Evolutionary conservation across 2,888 invertebrate genomes (phyloP), one percentile per base, ranked within the genome.

Genomic region (Priocnemis perturbator): DNA sequence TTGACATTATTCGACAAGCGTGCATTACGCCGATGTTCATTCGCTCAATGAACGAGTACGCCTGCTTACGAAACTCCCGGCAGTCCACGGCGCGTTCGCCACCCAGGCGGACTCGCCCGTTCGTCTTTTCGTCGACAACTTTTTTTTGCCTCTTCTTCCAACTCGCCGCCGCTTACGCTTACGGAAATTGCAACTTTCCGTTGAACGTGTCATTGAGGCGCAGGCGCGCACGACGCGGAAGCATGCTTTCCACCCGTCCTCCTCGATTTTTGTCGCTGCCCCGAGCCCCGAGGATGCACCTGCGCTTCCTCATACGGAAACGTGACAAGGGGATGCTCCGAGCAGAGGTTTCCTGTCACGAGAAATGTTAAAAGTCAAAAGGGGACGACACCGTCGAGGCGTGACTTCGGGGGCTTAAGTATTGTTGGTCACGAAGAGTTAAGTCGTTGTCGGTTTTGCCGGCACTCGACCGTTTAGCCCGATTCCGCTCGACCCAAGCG

Each of bases 1-100:
- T 87, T 88, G 87, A 86, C 86, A 86, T 86, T 87, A 86, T 87
- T 83, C 78, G 81, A 74, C 71, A 76, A 77, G 77, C 79, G 78
- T 80, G 77, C 79, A 73, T 81, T 82, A 82, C 37, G 11, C 71
- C 77, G 73, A 37, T 37, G 80, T 76, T 73, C 77, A 70, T 60
- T 73, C 62, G 64, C 71, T 71, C 77, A 82, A 79, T 71, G 80
- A 56, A 55, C 50, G 76, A 77, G 67, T 37, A 11, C 79, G 73
- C 37, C 72, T 77, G 80, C 76, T 85, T 82, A 77, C 82, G 79
- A 84, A 85, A 84, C 71, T 52, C 50, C 45, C 63, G 52, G n/a
- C n/a, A n/a, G n/a, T n/a, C 15, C 63, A 52, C 61, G 60, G 57
- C 53, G 50, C 55, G 50, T 23, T 26, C 26, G 52, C 50, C 50